Percentiles rank a stretch among this genome's conserved stretches.
Evolutionary conservation across 2,888 invertebrate species (phyloP).

Genomic region (Griposia aprilina): DNA sequence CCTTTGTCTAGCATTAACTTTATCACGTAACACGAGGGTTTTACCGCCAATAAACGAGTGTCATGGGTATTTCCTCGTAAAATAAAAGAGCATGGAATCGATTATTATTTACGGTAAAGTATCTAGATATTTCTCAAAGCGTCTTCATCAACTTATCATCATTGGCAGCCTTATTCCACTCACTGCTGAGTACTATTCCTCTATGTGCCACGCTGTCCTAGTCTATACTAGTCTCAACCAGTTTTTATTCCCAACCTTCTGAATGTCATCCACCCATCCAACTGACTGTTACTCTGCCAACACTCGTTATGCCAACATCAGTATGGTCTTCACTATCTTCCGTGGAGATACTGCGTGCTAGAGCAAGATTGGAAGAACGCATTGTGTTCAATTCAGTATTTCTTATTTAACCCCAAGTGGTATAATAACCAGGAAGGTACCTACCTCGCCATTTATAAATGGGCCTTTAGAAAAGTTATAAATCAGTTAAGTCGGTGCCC

Average conservation of each 20-base stretch:
- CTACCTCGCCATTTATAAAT: background rate
- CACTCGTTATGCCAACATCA: background rate
- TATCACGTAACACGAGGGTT: conserved; percentile 31
- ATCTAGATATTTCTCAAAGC: background rate
- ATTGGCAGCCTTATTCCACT: no score
- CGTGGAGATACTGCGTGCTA: background rate
- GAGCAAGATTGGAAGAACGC: background rate
- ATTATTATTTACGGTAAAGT: conserved; percentile 2
- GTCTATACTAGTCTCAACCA: background rate
- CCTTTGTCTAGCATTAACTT: conserved; percentile 52
- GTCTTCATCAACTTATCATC: background rate
- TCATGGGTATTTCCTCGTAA: conserved; percentile 24
- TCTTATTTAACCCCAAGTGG: background rate
- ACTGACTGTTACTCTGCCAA: background rate
- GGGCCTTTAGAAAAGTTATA: background rate
- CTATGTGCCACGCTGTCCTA: background rate
- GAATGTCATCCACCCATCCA: background rate
- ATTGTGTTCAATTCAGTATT: background rate
- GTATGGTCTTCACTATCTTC: background rate
- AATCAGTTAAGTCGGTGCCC: background rate
- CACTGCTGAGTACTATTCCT: no score
- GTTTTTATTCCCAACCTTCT: background rate
- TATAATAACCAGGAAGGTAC: background rate
- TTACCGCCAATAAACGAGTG: conserved; percentile 35
- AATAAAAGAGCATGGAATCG: conserved; percentile 19